phyloP scores from a whole-genome alignment of 2,888 invertebrate genomes.

The Panzeria rudis region DNA sequence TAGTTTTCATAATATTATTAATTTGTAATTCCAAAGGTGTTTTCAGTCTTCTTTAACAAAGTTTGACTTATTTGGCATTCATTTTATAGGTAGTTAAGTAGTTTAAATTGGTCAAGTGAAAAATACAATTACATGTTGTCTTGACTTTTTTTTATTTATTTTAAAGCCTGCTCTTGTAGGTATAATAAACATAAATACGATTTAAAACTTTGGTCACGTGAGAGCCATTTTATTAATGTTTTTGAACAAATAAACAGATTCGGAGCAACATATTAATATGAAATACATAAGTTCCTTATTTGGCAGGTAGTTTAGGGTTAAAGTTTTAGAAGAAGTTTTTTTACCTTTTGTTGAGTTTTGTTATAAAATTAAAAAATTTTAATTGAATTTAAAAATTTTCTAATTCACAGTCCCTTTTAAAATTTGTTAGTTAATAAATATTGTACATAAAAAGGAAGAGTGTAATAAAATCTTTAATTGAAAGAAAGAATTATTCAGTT shows the following conservation, averaged over 20 bases:
- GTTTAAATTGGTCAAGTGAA: slow-evolving; percentile 38
- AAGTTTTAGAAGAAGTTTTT: neutral
- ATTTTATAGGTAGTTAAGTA: neutral
- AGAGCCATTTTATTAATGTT: neutral
- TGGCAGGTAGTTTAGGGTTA: neutral
- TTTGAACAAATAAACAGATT: no score
- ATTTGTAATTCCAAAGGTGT: slow-evolving; percentile 25
- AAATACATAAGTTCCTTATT: neutral
- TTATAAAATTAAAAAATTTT: no score
- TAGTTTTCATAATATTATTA: slow-evolving; percentile 6
- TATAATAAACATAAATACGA: neutral
- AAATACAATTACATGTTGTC: neutral
- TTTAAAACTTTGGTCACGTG: slow-evolving; percentile 12
- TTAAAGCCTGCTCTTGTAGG: neutral
- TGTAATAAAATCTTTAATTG: no score
- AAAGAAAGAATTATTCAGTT: neutral
- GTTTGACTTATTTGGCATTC: slow-evolving; percentile 2
- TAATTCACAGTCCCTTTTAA: no score
- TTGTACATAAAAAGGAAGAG: no score
- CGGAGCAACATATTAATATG: no score
- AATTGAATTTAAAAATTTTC: no score
- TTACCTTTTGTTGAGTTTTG: no score
- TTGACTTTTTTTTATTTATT: neutral
- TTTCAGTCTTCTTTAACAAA: neutral
- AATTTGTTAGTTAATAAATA: no score